Conservation (phyloP, 2,888 invertebrate genomes). For the Pollenia angustigena region DNA sequence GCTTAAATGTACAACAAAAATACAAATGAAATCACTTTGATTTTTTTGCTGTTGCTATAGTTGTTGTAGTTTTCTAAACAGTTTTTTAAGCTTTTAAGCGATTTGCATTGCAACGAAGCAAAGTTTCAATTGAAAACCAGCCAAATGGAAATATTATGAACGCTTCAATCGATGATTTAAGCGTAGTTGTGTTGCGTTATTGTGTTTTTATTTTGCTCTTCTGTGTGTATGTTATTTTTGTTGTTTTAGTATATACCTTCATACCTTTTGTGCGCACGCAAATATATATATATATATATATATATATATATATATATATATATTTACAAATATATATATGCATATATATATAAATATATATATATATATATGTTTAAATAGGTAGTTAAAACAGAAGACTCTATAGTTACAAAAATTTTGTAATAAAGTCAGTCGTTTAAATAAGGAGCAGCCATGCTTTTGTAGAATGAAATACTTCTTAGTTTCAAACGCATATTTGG, state of each 20-base stretch:
- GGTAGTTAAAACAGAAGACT: slow-evolving; percentile 35
- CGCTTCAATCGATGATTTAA: slow-evolving; percentile 76
- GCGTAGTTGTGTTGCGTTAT: slow-evolving; percentile 64
- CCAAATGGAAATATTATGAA: slow-evolving; percentile 77
- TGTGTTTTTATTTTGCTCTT: slow-evolving; percentile 28
- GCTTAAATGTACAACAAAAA: slow-evolving; percentile 39
- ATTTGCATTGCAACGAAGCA: slow-evolving; percentile 75
- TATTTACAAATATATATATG: not conserved
- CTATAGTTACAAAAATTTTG: not conserved
- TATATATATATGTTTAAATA: slow-evolving; percentile 14
- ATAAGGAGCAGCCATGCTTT: too few species aligned
- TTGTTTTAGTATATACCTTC: slow-evolving; percentile 36
- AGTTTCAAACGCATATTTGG: too few species aligned
- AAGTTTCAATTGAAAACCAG: slow-evolving; percentile 76
- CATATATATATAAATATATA: not conserved
- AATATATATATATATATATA: not conserved
- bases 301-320: not conserved
- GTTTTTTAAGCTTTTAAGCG: slow-evolving; percentile 75
- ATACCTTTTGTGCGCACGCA: not conserved
- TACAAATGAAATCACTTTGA: slow-evolving; percentile 65
- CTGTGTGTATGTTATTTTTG: slow-evolving; percentile 47
- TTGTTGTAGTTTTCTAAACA: slow-evolving; percentile 68
- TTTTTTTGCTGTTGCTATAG: slow-evolving; percentile 47
- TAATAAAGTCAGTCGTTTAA: too few species aligned
- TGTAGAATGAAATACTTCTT: too few species aligned